Evolutionary conservation across 2,888 invertebrate genomes (phyloP).

Genomic region (Philonicus albiceps): DNA sequence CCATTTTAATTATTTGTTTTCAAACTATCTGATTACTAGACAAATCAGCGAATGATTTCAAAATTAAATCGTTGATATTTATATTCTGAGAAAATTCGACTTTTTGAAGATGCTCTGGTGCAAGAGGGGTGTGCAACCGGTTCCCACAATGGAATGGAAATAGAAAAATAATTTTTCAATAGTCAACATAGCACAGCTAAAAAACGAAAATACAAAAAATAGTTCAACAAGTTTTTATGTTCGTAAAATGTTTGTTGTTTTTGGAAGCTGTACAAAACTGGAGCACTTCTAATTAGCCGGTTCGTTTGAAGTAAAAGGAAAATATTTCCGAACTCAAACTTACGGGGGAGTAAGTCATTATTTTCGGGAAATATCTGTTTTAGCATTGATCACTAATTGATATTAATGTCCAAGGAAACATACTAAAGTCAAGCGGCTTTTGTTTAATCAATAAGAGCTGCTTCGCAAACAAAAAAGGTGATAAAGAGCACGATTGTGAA

Average conservation of each 20-base stretch:
- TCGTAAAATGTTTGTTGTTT: not conserved
- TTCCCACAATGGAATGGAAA: not conserved
- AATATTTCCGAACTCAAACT: not conserved
- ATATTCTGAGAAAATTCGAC: not conserved
- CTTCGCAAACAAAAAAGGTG: not conserved
- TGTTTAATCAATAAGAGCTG: not conserved
- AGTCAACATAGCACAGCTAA: not conserved
- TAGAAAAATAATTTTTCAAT: constrained; percentile 1
- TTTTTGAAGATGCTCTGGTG: not conserved
- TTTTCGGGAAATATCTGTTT: not conserved
- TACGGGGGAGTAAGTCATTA: not conserved
- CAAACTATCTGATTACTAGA: not conserved
- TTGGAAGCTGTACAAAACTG: not conserved
- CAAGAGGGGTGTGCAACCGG: not conserved
- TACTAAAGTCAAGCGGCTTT: not conserved
- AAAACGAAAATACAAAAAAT: not conserved
- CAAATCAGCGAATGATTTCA: not conserved
- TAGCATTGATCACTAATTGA: not conserved
- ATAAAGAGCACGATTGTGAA: not conserved
- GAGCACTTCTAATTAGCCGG: not conserved
- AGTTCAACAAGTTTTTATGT: not conserved
- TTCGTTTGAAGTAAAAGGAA: not conserved
- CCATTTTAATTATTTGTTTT: constrained; percentile 11
- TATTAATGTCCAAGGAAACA: not conserved
- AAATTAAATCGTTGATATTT: constrained; percentile 10